Base-by-base conservation (phyloP, 1,140 invertebrate species). In the Drosophila prosaltans region DNA sequence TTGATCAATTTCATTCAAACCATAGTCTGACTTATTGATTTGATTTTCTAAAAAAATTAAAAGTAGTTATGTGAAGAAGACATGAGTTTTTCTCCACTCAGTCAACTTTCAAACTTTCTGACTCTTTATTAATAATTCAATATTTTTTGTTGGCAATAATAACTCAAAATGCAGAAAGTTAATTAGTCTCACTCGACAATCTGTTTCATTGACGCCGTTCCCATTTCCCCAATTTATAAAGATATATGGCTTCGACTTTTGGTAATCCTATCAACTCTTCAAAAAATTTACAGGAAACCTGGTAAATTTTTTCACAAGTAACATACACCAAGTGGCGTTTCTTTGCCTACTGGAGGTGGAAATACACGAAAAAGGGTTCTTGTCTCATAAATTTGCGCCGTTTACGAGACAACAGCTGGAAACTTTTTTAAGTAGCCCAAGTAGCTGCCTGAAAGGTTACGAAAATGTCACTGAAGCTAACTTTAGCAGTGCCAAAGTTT, bases 271-370 rank as follows among this genome's bases (percentile, higher is more conserved):
- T 16, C 51, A 66, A 39, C 64, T 26, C 45, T 21, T 26, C 45
- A 51, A 26, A 5, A 51, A 43, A 72, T 66, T 69, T 55, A 36
- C 68, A 60, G 64, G 81, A 85, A 85, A 82, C 81, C 81, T 48
- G 78, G 58, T 69, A 85, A 85, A 71, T 79, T 72, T 81, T 79
- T 72, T 72, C 63, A 76, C 78, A 78, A 72, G 78, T 70, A 85
- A 79, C 65, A 70, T 66, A 79, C 71, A 60, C 41, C 65, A 30
- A 45, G 6, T 54, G 36, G 10, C 26, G 54, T 51, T 72, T 62
- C 51, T 70, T 64, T 45, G 8, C 21, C 16, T 48, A 16, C 16
- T 16, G 16, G 16, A 16, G 16, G 16, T 16, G 43, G 55, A 2
- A 43, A 43, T 48, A 32, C 62, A 57, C 69, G n/a, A 40, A 45